A percentile compares a stretch with the other conserved stretches of the same genome.
phyloP scores from a whole-genome alignment of 2,888 invertebrate genomes.

The Muschampia plurimacula region DNA sequence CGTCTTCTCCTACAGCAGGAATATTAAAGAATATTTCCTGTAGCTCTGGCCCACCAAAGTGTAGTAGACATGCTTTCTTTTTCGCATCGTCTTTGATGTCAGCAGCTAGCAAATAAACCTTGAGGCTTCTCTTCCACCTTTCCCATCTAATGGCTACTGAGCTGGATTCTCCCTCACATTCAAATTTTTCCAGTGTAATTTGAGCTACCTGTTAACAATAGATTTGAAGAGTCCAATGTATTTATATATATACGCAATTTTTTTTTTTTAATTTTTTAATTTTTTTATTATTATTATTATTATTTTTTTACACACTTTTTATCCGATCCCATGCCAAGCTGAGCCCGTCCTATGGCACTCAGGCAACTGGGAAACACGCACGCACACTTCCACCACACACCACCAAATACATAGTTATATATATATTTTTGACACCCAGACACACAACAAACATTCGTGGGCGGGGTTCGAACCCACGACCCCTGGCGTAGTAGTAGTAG shows the following conservation, averaged over 20 bases:
- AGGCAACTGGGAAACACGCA: no score
- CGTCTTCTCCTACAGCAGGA: background rate
- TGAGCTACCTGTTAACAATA: constrained; percentile 4
- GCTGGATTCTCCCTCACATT: background rate
- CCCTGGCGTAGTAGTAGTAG: no score
- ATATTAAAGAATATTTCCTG: constrained; percentile 3
- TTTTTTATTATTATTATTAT: background rate
- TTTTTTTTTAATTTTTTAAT: background rate
- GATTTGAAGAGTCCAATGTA: background rate
- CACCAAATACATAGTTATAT: no score
- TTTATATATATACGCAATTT: background rate
- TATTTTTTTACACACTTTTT: no score
- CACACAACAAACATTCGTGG: no score
- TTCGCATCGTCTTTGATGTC: background rate
- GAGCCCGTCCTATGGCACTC: no score
- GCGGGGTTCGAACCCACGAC: background rate
- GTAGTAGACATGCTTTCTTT: background rate
- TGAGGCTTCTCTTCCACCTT: constrained; percentile 5
- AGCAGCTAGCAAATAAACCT: background rate
- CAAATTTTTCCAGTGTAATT: background rate
- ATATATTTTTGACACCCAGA: no score
- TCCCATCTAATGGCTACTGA: constrained; percentile 1
- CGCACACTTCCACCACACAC: no score
- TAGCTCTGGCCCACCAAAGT: constrained; percentile 6
- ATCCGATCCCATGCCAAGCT: no score